Conservation (phyloP, 2,888 invertebrate genomes). For the Callosobruchus maculatus region DNA sequence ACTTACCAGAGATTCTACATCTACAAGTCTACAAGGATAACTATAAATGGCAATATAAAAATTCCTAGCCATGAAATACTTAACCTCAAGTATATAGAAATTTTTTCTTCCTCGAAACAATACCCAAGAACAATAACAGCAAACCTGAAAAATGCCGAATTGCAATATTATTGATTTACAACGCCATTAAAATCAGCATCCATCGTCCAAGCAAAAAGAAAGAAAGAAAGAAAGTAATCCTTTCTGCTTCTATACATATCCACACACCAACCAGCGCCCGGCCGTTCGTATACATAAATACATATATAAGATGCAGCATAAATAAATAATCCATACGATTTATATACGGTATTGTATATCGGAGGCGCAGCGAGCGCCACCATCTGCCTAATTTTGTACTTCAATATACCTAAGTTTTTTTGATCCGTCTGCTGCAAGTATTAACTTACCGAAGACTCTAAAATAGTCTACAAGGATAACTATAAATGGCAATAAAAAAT, state of each 20-base stretch:
- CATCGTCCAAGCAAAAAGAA: conserved; percentile 18
- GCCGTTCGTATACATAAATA: conserved; percentile 39
- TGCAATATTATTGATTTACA: conserved; percentile 40
- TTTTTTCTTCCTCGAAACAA: too few species aligned
- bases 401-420: too few species aligned
- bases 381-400: too few species aligned
- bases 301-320: conserved; percentile 51
- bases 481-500: too few species aligned
- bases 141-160: conserved; percentile 31
- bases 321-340: conserved; percentile 54
- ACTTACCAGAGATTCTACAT: not conserved
- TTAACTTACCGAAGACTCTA: too few species aligned
- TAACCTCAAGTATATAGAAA: not conserved
- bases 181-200: conserved; percentile 38
- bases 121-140: too few species aligned
- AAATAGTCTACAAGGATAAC: too few species aligned
- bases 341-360: conserved; percentile 51
- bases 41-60: not conserved
- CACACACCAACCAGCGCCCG: conserved; percentile 17
- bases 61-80: not conserved
- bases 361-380: conserved; percentile 31
- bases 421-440: too few species aligned
- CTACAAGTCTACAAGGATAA: not conserved
- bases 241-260: conserved; percentile 44
- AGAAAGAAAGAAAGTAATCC: conserved; percentile 31